Base-by-base conservation (phyloP, 2,113 vertebrate species). In the Anoura caudifer region DNA sequence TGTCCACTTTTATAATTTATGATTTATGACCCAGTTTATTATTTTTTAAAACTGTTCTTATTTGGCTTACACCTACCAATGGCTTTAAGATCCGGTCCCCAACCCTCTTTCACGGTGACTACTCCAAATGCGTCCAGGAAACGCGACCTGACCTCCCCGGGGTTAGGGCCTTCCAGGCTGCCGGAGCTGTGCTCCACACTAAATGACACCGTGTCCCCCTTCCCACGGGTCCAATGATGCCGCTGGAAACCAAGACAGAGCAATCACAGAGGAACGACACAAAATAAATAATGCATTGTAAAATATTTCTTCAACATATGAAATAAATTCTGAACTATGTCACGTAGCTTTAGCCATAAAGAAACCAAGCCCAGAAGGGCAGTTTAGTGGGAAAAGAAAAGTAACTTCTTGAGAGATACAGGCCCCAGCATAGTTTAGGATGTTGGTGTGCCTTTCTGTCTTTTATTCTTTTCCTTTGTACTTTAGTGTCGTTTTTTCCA, bases 361-460 rank as follows among this genome's bases (percentile, higher is more conserved):
- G 17, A 36, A 45, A 17, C 24, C 38, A 45, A 69, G n/a, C 33
- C 3, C 16, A 77, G 24, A 92, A 77, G 28, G 24, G 50, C 7
- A 61, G 4, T 16, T 82, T 26, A 16, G 8, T 43, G 20, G n/a
- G 22, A 36, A 81, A 82, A n/a, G 63, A 22, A 70, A 94, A 81
- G 24, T 41, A 41, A 31, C 14, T 19, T 59, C 54, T 38, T 70
- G 8, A 47, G 36, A 91, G 83, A 65, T 8, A 0, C 0, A 22
- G 26, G 3, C 22, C 13, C 1, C 76, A 76, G 38, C 12, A 14
- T 41, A 33, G 16, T 56, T 72, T 88, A 77, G 15, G 8, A 24
- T 50, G 38, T 15, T 13, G 4, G 3, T 13, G 0, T 38, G 11
- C 7, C 56, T 7, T 13, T 52, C 5, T 31, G 4, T 10, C 12